Evolutionary conservation across 2,888 invertebrate genomes (phyloP).

Genomic region (Bibio marci): DNA sequence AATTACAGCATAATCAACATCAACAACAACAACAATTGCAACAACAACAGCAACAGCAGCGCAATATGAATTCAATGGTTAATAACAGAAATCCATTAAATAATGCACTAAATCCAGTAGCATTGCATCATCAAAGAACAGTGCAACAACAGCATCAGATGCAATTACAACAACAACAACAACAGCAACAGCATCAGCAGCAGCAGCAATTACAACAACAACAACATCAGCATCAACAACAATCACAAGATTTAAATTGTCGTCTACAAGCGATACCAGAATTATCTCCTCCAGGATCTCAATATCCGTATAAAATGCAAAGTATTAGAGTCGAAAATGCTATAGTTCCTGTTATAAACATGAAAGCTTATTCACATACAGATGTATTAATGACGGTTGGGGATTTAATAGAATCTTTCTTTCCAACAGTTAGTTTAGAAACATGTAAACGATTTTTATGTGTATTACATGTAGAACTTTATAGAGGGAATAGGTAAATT

Average conservation of each 20-base stretch:
- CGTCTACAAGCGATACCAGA: constrained; percentile 55
- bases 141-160: constrained; percentile 14
- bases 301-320: constrained; percentile 64
- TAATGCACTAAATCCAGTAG: constrained; percentile 8
- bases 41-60: constrained; percentile 13
- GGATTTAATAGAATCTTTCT: constrained; percentile 65
- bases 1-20: constrained; percentile 3
- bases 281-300: constrained; percentile 44
- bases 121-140: too few species aligned
- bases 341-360: constrained; percentile 73
- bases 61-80: neutral
- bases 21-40: constrained; percentile 15
- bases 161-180: constrained; percentile 13
- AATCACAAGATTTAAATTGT: neutral
- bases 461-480: constrained; percentile 61
- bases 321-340: constrained; percentile 65
- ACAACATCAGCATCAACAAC: constrained; percentile 2
- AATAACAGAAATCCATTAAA: constrained; percentile 9
- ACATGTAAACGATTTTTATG: constrained; percentile 66
- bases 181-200: constrained; percentile 12
- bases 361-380: constrained; percentile 65
- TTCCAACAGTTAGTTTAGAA: constrained; percentile 54
- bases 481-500: constrained; percentile 65
- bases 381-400: constrained; percentile 69
- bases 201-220: constrained; percentile 7